These are phyloP conservation scores for Myotis daubentonii DNA, from an alignment of 2,797 vertebrate genomes.

Conservation along the genomic window DNA sequence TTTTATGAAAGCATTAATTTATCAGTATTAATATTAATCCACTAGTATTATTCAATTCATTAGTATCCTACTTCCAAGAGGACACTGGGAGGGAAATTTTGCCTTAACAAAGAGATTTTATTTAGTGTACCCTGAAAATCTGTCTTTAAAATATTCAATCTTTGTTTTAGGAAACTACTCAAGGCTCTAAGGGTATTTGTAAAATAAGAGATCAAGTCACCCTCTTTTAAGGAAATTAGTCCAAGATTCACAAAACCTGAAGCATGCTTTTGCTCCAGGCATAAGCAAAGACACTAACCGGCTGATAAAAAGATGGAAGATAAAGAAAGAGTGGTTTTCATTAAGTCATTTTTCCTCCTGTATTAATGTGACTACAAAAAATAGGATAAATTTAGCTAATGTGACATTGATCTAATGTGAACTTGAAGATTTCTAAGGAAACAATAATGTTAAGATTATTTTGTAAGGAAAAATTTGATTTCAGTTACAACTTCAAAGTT, in stretches of 20 bases:
- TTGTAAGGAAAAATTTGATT: constrained; percentile 33
- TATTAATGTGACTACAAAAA: not conserved
- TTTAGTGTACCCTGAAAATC: not conserved
- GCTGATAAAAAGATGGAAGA: not conserved
- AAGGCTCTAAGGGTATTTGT: not conserved
- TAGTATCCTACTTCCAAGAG: not conserved
- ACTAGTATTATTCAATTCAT: not conserved
- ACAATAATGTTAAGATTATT: constrained; percentile 5
- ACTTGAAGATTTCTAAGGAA: constrained; percentile 1
- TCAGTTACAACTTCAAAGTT: not conserved
- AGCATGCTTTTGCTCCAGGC: not conserved
- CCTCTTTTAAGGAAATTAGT: not conserved
- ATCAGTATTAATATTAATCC: not conserved
- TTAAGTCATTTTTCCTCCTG: not conserved
- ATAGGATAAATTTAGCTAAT: not conserved
- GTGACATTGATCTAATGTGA: not conserved
- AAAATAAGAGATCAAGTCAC: not conserved
- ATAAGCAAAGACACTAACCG: not conserved
- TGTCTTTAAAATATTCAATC: not conserved
- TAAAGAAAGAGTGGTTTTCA: not conserved
- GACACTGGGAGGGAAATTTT: not conserved
- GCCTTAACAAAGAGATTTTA: constrained; percentile 3
- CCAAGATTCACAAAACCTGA: not conserved
- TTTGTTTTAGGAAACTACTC: constrained; percentile 13
- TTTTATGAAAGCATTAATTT: not conserved